Evolutionary conservation across 2,113 vertebrate species (phyloP).

Genomic region (Python bivittatus): DNA sequence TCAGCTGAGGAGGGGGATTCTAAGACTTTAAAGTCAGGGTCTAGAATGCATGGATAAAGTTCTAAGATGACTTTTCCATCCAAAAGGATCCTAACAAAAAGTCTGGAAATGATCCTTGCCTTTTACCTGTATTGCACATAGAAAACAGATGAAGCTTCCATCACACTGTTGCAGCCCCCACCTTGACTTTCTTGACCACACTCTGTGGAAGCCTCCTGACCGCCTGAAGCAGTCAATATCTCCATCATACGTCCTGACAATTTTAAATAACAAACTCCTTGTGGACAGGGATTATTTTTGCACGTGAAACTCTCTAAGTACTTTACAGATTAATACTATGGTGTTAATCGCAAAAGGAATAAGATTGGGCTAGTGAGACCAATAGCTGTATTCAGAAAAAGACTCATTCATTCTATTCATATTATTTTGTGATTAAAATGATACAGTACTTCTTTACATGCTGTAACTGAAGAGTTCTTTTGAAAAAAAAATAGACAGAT

Average conservation of each 20-base stretch:
- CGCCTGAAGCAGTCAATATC: not conserved
- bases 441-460: not conserved
- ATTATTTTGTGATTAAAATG: not conserved
- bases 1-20: not conserved
- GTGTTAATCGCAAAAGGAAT: not conserved
- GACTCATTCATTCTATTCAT: not conserved
- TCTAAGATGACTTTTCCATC: not conserved
- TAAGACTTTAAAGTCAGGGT: not conserved
- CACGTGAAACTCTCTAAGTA: not conserved
- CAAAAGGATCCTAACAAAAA: not conserved
- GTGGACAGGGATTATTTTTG: not conserved
- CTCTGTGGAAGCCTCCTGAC: not conserved
- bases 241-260: not conserved
- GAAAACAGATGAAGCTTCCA: not conserved
- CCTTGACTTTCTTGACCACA: not conserved
- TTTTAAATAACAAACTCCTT: not conserved
- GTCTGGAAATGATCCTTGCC: not conserved
- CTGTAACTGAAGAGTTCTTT: not conserved
- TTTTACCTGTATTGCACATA: not conserved
- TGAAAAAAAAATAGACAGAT: not conserved
- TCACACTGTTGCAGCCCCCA: not conserved
- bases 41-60: not conserved
- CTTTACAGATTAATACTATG: not conserved
- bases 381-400: not conserved
- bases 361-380: not conserved